Evolutionary conservation across 2,888 invertebrate species (phyloP), one percentile per base, ranked within the genome.

Genomic region (Lymantria monacha): DNA sequence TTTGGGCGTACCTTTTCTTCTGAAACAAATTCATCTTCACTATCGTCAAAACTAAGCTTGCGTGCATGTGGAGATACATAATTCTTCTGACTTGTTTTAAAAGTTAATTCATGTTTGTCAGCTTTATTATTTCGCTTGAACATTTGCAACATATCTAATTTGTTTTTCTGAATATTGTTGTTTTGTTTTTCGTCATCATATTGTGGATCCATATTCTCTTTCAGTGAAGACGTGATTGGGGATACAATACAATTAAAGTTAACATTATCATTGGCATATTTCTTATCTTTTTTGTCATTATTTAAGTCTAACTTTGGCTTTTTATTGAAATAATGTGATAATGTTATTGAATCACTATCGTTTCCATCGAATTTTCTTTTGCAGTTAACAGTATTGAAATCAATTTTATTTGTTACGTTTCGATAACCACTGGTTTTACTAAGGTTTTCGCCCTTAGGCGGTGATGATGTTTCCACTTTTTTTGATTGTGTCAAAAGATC

Each of bases 21-120:
- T 44, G 48, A 53, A 38, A 84, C 72, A 61, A 92, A 92, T 58
- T 92, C 92, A 55, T 92, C 90, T 55, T 91, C 90, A 48, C 85
- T 84, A n/a, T 38, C 38, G 14, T 79, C 70, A 55, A 81, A 81
- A 0, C 55, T 51, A 12, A 81, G 36, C 57, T 74, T 80, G n/a
- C 72, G 60, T 66, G 76, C 76, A 53, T 72, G 65, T 38, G 59
- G 36, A 9, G 49, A 48, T 15, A 51, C 51, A 8, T 53, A 33
- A 41, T 67, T 69, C 12, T 46, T 50, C 14, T 60, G 65, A 44
- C 60, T 74, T 3, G 58, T 65, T 31, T 68, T 69, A 12, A 76
- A 67, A 42, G 70, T 65, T 12, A 76, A 68, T 55, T 71, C 72
- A 45, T 55, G 70, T 57, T 69, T 76, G 22, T 62, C 55, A 46